phyloP scores from a whole-genome alignment of 2,888 invertebrate genomes.

The Xylophagus ater region DNA sequence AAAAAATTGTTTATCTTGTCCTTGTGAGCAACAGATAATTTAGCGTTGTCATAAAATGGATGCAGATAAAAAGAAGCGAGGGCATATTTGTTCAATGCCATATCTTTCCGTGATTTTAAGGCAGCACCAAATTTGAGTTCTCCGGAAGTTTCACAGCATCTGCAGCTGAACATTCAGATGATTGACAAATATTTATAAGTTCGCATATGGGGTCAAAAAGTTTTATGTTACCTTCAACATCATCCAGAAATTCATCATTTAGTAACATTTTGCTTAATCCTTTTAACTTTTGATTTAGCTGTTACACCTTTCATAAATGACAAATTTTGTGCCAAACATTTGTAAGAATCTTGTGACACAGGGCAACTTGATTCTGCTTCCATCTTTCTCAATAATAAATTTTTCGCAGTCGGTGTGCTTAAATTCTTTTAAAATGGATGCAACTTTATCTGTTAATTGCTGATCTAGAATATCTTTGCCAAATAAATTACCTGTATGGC shows the following conservation, averaged over 20 bases:
- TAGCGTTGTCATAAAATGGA: too few relatives aligned
- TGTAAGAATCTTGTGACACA: constrained; percentile 7
- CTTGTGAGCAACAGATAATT: too few relatives aligned
- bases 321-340: constrained; percentile 9
- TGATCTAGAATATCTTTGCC: constrained; percentile 19
- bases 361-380: constrained; percentile 14
- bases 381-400: constrained; percentile 12
- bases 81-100: constrained; percentile 5
- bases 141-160: constrained; percentile 12
- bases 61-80: constrained; percentile 2
- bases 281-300: constrained; percentile 5
- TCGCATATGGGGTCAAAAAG: constrained; percentile 10
- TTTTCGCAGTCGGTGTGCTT: constrained; percentile 15
- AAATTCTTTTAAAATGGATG: constrained; percentile 14
- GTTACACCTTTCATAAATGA: constrained; percentile 2
- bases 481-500: constrained; percentile 21
- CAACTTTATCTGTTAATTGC: constrained; percentile 13
- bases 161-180: constrained; percentile 5
- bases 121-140: too few relatives aligned
- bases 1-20: constrained; percentile 6
- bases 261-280: constrained; percentile 4
- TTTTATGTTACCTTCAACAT: constrained; percentile 8
- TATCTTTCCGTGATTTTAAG: too few relatives aligned
- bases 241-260: constrained; percentile 10
- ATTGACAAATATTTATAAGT: constrained; percentile 10